A percentile compares a stretch with the other conserved stretches of the same genome.
These are phyloP conservation scores for Sylvilagus floridanus DNA, from an alignment of 2,797 vertebrate genomes.

Conservation along the genomic window DNA sequence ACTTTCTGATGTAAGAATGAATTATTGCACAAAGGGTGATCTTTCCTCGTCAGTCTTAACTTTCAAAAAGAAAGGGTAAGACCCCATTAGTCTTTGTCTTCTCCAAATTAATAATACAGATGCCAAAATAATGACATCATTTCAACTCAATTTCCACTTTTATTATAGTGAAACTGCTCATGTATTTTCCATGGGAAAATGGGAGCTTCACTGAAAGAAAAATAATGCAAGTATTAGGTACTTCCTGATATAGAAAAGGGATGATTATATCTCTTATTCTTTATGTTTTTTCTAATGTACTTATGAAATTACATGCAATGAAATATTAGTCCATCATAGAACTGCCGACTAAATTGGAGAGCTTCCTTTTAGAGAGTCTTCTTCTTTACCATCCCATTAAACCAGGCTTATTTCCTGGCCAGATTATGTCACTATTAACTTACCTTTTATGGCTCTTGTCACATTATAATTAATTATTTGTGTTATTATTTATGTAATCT, in stretches of 20 bases:
- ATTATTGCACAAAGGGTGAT: slow-evolving; percentile 17
- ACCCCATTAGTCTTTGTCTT: slow-evolving; percentile 36
- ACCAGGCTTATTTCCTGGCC: background rate
- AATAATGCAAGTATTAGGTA: background rate
- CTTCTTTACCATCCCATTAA: slow-evolving; percentile 4
- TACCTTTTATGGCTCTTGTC: background rate
- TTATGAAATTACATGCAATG: slow-evolving; percentile 47
- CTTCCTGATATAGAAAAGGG: slow-evolving; percentile 15
- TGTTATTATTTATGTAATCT: background rate
- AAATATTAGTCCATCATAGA: background rate
- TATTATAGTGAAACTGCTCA: slow-evolving; percentile 26
- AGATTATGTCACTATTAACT: background rate
- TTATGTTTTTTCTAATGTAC: slow-evolving; percentile 27
- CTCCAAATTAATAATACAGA: slow-evolving; percentile 47
- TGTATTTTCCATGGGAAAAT: slow-evolving; percentile 41
- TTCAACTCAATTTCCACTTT: slow-evolving; percentile 50
- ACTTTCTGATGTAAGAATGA: slow-evolving; percentile 30
- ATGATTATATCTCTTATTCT: slow-evolving; percentile 25
- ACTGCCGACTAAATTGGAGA: background rate
- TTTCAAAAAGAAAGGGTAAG: background rate
- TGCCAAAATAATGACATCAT: slow-evolving; percentile 43
- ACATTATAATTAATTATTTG: background rate
- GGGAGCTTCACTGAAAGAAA: slow-evolving; percentile 40
- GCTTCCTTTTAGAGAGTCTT: background rate
- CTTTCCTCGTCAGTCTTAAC: slow-evolving; percentile 33